Base-by-base conservation (phyloP, 2,113 vertebrate genomes). In the Melanotaenia duboulayi region DNA sequence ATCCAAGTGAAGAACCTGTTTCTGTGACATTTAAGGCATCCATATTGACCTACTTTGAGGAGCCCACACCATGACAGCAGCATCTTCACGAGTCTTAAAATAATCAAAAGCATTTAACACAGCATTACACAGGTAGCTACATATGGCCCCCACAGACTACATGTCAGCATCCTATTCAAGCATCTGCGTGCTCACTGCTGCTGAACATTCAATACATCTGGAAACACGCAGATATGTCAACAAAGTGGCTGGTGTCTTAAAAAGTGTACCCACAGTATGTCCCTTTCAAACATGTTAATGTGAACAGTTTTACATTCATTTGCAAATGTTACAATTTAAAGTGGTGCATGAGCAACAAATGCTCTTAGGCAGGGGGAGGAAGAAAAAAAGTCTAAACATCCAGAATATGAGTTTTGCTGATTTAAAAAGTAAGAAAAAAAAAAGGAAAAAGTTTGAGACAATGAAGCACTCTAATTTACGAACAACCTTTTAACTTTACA, bases 221-320 rank as follows among this genome's bases (percentile, higher is more conserved):
- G 65, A 80, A 85, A 83, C 71, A 28, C 25, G 14, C 65, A 76
- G 68, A 83, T 11, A 67, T 55, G 35, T 72, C 64, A 68, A 84
- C 80, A 92, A 90, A 89, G 87, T 88, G 87, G 64, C 86, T 52
- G 74, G 82, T 76, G 78, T 82, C 71, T 58, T 79, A 58, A 75
- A 65, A 81, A 70, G 78, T 90, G 80, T 78, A 67, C 80, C 71
- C 69, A 73, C 63, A 62, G 68, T 64, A 73, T 51, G 62, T 65
- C 77, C 78, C 81, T 75, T 51, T 54, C 59, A 50, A 76, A 86
- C 78, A 60, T 49, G 59, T 65, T 23, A 63, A 81, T n/a, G 57
- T 56, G 76, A 84, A 78, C 54, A 64, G 40, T 59, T 79, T 76
- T 74, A 88, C 82, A 89, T 90, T 88, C 84, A 81, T 73, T 32